Base-by-base conservation (phyloP, 2,113 vertebrate genomes). In the Archocentrus centrarchus region DNA sequence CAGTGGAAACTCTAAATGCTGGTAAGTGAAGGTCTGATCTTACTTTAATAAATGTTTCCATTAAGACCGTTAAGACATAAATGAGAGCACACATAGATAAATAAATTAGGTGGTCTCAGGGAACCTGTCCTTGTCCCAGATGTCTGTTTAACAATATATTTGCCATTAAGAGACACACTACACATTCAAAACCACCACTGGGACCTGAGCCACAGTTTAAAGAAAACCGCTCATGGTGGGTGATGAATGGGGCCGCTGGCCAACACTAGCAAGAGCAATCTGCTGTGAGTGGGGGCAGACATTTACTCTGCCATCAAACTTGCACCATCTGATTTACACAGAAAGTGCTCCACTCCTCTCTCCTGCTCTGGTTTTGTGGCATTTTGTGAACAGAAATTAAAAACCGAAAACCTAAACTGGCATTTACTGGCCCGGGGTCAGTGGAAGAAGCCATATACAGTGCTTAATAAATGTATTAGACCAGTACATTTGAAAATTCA, bases 201-300 rank as follows among this genome's bases (percentile, higher is more conserved):
- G 88, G 82, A 89, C 79, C 60, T 75, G 58, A 22, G 87, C 70
- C 89, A 83, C 18, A 24, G 76, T 83, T 90, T 80, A 64, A 80
- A 58, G 20, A 68, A 91, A 81, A 87, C 87, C 58, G 70, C 78
- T 86, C 44, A 63, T 86, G 78, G 82, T 58, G 75, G 78, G 63
- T 90, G 91, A 92, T 95, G 89, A 95, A 95, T 93, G 91, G 91
- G 90, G 87, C 91, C 66, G 87, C 88, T 90, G 91, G 94, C 92
- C 87, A 85, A 93, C 35, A 82, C 87, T 58, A 81, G 88, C 85
- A 75, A 88, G 87, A 91, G 90, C 92, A 88, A 92, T 94, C 91
- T 81, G 92, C 88, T 90, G 89, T 85, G 86, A 91, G 83, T 77
- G 32, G 62, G 59, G 80, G 61, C 63, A 66, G 85, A 82, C 85